Percentiles rank a stretch among this genome's conserved stretches.
phyloP scores from a whole-genome alignment of 53 echinoderm and acorn worm genomes.

The Hippasteria phrygiana region DNA sequence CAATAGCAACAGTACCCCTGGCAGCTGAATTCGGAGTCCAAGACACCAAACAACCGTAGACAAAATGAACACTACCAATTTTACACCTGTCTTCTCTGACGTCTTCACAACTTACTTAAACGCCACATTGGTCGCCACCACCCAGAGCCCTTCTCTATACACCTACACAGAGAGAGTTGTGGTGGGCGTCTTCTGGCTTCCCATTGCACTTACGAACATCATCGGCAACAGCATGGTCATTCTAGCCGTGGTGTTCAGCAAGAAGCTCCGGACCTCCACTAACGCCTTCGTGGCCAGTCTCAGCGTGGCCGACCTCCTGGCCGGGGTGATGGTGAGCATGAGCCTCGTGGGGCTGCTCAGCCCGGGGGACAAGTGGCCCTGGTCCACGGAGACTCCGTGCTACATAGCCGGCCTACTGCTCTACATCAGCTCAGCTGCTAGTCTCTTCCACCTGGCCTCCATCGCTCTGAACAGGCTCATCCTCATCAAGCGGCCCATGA shows the following conservation, averaged over 20 bases:
- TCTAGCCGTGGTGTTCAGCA: conserved; percentile 11
- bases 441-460: conserved; percentile 70
- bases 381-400: conserved; percentile 53
- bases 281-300: conserved; percentile 82
- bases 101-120: no score
- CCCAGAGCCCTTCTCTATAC: conserved; percentile 2
- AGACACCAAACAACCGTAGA: no score
- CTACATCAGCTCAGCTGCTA: conserved; percentile 55
- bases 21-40: no score
- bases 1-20: no score
- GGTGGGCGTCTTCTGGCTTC: background rate
- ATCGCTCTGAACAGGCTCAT: conserved; percentile 71
- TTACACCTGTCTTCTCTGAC: no score
- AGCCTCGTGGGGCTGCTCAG: conserved; percentile 57
- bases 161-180: background rate
- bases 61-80: no score
- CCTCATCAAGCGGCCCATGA: conserved; percentile 60
- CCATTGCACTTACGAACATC: background rate
- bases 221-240: conserved; percentile 14
- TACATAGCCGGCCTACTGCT: conserved; percentile 57
- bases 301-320: conserved; percentile 65
- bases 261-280: conserved; percentile 21
- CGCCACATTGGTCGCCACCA: no score
- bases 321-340: conserved; percentile 9
- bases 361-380: conserved; percentile 64